phyloP scores from a whole-genome alignment of 2,888 invertebrate genomes.

The Drosophila paucipuncta region DNA sequence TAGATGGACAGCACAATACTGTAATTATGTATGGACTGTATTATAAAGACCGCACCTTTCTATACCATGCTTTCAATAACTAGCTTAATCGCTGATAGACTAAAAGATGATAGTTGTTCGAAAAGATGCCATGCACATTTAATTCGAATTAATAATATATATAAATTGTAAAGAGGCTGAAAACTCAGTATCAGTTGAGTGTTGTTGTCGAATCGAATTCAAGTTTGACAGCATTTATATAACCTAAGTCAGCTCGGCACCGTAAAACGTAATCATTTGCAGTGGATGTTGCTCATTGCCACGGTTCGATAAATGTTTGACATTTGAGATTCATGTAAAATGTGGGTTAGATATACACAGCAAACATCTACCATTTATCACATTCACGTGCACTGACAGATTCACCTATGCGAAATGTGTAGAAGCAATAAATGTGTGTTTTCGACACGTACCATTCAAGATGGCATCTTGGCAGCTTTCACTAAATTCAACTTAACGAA shows the following conservation, averaged over 20 bases:
- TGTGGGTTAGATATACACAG: conserved; percentile 7
- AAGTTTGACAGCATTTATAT: neutral
- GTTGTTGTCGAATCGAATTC: neutral
- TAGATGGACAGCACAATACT: neutral
- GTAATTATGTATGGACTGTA: no score
- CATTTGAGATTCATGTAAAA: conserved; percentile 9
- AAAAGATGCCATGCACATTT: neutral
- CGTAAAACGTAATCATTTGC: neutral
- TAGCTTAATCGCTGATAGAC: neutral
- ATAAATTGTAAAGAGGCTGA: neutral
- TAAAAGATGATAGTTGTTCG: neutral
- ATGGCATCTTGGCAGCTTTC: conserved; percentile 31
- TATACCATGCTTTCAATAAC: neutral
- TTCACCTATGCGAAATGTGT: conserved; percentile 16
- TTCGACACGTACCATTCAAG: conserved; percentile 20
- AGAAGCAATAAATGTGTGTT: conserved; percentile 29
- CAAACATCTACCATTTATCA: conserved; percentile 16
- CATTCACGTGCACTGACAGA: conserved; percentile 16
- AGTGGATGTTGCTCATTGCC: neutral
- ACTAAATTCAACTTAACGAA: conserved; percentile 22
- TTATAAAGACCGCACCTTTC: neutral
- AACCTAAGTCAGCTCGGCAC: neutral
- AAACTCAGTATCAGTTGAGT: neutral
- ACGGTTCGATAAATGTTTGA: conserved; percentile 9
- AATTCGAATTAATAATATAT: neutral